Evolutionary conservation across 2,888 invertebrate genomes (phyloP).

Genomic region (Ommatoiulus sabulosus): DNA sequence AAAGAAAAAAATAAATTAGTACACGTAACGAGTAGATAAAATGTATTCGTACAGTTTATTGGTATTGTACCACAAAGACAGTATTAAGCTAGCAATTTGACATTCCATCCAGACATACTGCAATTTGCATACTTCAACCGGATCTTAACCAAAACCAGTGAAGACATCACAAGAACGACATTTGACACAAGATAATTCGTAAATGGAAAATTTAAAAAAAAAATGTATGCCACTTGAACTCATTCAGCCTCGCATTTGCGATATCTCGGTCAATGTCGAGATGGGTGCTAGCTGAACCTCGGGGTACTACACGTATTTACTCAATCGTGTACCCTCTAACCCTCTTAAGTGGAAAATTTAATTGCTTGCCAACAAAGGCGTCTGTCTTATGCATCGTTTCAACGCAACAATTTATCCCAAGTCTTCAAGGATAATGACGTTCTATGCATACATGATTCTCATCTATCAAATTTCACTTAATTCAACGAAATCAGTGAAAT

Average conservation of each 20-base stretch:
- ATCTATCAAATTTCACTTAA: background rate
- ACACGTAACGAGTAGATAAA: too few relatives aligned
- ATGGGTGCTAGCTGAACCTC: background rate
- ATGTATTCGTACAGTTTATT: too few relatives aligned
- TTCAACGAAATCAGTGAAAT: background rate
- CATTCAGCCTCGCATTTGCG: background rate
- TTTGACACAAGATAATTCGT: background rate
- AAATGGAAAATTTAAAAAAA: background rate
- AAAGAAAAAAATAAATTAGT: background rate
- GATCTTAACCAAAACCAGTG: background rate
- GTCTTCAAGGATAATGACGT: slow-evolving; percentile 8
- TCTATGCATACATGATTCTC: background rate
- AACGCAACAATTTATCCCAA: background rate
- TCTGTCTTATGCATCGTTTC: slow-evolving; percentile 32
- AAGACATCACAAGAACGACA: background rate
- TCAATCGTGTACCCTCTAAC: slow-evolving; percentile 2
- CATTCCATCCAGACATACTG: background rate
- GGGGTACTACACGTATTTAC: background rate
- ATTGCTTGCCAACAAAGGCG: slow-evolving; percentile 37
- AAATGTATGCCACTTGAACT: background rate
- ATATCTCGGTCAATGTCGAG: slow-evolving; percentile 48
- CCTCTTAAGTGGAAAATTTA: slow-evolving; percentile 9
- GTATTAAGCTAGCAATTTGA: background rate
- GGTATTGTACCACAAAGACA: too few relatives aligned
- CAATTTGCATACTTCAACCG: background rate